Evolutionary conservation across 2,797 vertebrate species (phyloP), one percentile per base, ranked within the genome.

Genomic region (Rachycentron canadum): DNA sequence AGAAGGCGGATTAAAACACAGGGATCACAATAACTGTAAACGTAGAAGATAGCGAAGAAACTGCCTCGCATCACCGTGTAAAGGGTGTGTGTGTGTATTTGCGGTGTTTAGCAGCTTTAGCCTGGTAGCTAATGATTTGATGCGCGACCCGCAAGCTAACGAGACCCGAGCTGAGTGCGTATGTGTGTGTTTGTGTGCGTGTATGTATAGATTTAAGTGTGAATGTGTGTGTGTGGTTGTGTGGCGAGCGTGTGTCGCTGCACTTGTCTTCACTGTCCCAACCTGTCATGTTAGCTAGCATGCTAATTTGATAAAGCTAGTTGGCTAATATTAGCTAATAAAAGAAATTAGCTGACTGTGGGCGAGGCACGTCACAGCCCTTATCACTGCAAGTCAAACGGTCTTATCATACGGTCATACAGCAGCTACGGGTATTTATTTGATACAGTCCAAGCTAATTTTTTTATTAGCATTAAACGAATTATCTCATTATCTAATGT

Each of bases 241-340:
- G 14, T 40, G 34, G 30, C 4, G 25, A 5, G 6, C 25, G 59
- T 62, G 23, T 36, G 58, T 45, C 25, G 41, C 67, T 25, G 65
- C 61, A 43, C 78, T 72, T 21, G 45, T 19, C 36, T 72, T n/a
- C 66, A 12, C 63, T 8, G 23, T 53, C 57, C 86, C 79, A 75
- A 86, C 80, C 80, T 94, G 86, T 86, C 88, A 64, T 40, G 45
- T 73, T 81, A 90, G 91, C 92, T 78, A 84, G 82, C 76, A 69
- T 79, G 92, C 92, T 95, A 94, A 89, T 93, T 91, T 85, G 65
- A 74, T 25, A 38, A 59, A 79, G 88, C 89, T 91, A 85, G 71
- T 83, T 53, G 78, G 89, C 83, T 90, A 78, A 85, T 80, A 88
- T 79, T 70, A 47, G 85, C 88, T 84, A 90, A 85, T 90, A 75